These are phyloP conservation scores for Pararge aegeria DNA, from an alignment of 1,140 invertebrate species.

Conservation along the genomic window DNA sequence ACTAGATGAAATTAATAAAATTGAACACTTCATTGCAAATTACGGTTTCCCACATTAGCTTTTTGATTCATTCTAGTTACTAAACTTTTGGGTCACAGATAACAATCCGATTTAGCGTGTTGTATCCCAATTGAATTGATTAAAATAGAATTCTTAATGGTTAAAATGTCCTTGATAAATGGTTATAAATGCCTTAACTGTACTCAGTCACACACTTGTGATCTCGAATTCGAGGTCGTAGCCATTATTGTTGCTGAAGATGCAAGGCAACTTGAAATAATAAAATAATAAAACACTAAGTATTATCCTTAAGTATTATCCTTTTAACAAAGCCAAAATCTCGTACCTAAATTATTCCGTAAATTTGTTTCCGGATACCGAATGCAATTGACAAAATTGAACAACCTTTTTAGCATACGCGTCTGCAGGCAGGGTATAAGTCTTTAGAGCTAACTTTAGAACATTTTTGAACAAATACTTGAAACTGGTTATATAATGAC, in stretches of 20 bases:
- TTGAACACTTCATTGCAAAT: no score
- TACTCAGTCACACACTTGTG: constrained; percentile 19
- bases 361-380: background rate
- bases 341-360: background rate
- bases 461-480: background rate
- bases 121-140: constrained; percentile 8
- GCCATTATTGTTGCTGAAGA: background rate
- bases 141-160: constrained; percentile 13
- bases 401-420: background rate
- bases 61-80: no score
- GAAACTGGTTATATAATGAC: background rate
- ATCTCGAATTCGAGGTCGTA: constrained; percentile 7
- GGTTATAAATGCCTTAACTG: constrained; percentile 13
- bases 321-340: background rate
- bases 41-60: no score
- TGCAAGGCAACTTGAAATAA: background rate
- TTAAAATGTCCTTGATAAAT: constrained; percentile 12
- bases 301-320: no score
- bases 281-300: no score
- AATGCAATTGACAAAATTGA: background rate
- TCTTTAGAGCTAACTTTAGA: background rate
- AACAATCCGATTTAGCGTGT: constrained; percentile 15
- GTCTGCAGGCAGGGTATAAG: background rate
- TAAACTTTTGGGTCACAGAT: background rate
- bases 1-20: no score